Evolutionary conservation across 2,113 vertebrate species (phyloP), one percentile per base, ranked within the genome.

Genomic region (Gymnobelideus leadbeateri): DNA sequence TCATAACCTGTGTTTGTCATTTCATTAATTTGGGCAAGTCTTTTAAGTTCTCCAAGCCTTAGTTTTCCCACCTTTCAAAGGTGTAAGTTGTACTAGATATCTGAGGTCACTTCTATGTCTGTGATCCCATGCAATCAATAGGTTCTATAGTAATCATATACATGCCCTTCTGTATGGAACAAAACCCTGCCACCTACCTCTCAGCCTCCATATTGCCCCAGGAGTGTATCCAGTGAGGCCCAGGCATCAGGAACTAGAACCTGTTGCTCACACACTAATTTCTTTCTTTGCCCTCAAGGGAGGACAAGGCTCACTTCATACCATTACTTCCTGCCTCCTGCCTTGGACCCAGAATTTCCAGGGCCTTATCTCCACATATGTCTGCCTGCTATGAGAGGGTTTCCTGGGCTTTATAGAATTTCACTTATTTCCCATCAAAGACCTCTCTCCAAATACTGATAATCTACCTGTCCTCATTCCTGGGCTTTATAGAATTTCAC

Each of bases 191-290:
- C 68, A 77, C 37, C 16, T 77, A 77, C 37, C 14, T 43, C 68
- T 16, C 1, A 43, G 37, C 16, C 37, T 43, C 16, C 6, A 43
- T 43, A 77, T 77, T 77, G 21, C 5, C 37, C 16, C 37, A 10
- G 3, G 28, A 9, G 0, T 8, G 21, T 21, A 19, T 77, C 5
- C 31, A n/a, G 5, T 43, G 68, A 14, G 37, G 14, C 37, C 37
- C 37, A 77, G 16, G n/a, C 19, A 77, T 7, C 16, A 43, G 16
- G 37, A 68, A 37, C 61, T 37, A 68, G 61, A 16, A 77, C 5
- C 68, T 21, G 0, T 8, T 1, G 4, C 5, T 19, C n/a, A 43
- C 68, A 5, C 7, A 1, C 5, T 43, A 68, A 12, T 1, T 68
- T 68, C 61, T 68, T 68, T 37, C 61, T 77, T 77, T 77, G 37